Percentiles rank a stretch among this genome's conserved stretches.
These are phyloP conservation scores for Chrysolina oricalcia DNA, from an alignment of 2,888 invertebrate species.

Conservation along the genomic window DNA sequence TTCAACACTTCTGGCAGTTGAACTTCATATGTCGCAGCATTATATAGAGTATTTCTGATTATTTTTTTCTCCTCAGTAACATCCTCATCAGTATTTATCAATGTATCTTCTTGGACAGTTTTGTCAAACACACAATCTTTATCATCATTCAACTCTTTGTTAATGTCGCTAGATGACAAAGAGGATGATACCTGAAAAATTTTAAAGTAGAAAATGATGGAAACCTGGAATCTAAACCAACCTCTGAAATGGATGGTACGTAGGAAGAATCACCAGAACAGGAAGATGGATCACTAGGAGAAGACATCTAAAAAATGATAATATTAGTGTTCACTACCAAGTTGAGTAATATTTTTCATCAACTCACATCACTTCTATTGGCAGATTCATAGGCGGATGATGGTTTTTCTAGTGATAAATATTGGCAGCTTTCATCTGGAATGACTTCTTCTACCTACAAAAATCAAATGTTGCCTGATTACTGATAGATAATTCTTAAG, in stretches of 20 bases:
- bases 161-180: background rate
- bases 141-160: background rate
- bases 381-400: no score
- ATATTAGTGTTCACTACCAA: no score
- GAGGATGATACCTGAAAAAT: background rate
- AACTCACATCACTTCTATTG: no score
- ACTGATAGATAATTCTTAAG: no score
- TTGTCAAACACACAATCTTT: no score
- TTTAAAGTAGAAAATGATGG: background rate
- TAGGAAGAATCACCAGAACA: slow-evolving; percentile 8
- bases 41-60: background rate
- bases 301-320: background rate
- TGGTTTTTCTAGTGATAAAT: no score
- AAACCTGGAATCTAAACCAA: background rate
- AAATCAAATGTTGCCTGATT: no score
- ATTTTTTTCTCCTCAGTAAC: background rate
- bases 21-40: background rate
- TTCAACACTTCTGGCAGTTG: background rate
- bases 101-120: background rate
- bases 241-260: background rate
- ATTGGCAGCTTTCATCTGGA: no score
- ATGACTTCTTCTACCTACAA: no score
- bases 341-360: no score
- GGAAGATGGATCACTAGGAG: background rate
- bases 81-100: background rate